These are phyloP conservation scores for Pristionchus fissidentatus DNA, from an alignment of 2,888 invertebrate genomes.

Conservation along the genomic window DNA sequence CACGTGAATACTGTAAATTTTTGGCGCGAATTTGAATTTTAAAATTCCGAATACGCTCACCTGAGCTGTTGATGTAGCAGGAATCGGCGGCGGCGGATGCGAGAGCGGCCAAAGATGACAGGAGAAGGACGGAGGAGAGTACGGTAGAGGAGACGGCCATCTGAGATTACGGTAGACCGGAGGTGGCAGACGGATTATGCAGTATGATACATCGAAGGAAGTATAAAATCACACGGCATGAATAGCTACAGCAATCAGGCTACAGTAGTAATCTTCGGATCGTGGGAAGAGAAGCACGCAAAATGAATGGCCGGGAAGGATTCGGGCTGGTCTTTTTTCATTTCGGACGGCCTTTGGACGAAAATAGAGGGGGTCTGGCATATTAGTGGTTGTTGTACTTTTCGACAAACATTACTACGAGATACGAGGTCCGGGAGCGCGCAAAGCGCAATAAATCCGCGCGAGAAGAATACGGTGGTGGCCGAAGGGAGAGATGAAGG, in stretches of 20 bases:
- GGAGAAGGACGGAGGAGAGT: constrained; percentile 16
- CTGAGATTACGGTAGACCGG: constrained; percentile 21
- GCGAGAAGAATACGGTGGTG: too few relatives aligned
- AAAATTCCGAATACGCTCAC: constrained; percentile 57
- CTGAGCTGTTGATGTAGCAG: constrained; percentile 72
- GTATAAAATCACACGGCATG: neutral
- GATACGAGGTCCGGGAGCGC: neutral
- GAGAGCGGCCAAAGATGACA: constrained; percentile 49
- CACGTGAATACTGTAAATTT: too few relatives aligned
- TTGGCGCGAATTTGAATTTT: too few relatives aligned
- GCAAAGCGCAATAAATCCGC: neutral
- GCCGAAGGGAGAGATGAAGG: too few relatives aligned
- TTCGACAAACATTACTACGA: neutral
- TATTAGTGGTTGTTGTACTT: constrained; percentile 27
- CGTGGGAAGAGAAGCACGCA: neutral
- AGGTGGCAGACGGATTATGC: neutral
- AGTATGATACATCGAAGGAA: neutral
- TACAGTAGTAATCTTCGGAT: neutral
- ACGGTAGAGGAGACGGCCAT: constrained; percentile 11
- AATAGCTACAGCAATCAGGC: too few relatives aligned
- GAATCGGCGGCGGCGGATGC: constrained; percentile 62
- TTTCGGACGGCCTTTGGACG: neutral
- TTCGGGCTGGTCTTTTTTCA: neutral
- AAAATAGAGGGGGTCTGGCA: too few relatives aligned
- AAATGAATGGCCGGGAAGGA: too few relatives aligned